phyloP scores from a whole-genome alignment of 1,140 invertebrate genomes.

The Drosophila grimshawi region DNA sequence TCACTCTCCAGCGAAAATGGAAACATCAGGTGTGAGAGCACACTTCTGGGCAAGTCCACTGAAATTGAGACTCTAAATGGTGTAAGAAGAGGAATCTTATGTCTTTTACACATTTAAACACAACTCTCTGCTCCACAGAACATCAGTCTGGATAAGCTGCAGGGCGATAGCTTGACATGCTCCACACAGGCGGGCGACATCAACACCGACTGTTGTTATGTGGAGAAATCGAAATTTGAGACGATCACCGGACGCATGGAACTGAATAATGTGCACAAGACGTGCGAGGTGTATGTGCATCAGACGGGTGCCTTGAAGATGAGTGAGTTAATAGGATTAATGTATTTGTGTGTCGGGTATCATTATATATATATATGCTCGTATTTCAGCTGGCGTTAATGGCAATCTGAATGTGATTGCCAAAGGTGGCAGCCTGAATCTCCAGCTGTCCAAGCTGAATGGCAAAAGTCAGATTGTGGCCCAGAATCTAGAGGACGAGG shows the following conservation, averaged over 20 bases:
- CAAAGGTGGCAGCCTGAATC: conserved; percentile 71
- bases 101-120: background rate
- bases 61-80: conserved; percentile 64
- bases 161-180: conserved; percentile 67
- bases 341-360: background rate
- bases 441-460: conserved; percentile 75
- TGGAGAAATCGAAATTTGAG: conserved; percentile 74
- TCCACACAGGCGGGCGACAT: conserved; percentile 69
- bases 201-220: conserved; percentile 73
- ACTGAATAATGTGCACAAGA: conserved; percentile 79
- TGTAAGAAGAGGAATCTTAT: conserved; percentile 36
- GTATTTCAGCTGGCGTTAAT: conserved; percentile 70
- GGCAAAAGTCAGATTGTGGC: conserved; percentile 64
- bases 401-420: conserved; percentile 66
- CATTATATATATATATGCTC: background rate
- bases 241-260: conserved; percentile 65
- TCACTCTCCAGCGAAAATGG: conserved; percentile 60
- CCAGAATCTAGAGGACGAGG: conserved; percentile 51
- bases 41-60: conserved; percentile 63
- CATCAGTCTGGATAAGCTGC: conserved; percentile 72
- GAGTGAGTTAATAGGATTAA: conserved; percentile 53
- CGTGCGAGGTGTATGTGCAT: conserved; percentile 64
- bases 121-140: conserved; percentile 37
- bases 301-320: conserved; percentile 67
- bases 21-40: conserved; percentile 63